A percentile compares a stretch with the other conserved stretches of the same genome.
Conservation (phyloP, 2,113 vertebrate genomes). For the Odobenus rosmarus region DNA sequence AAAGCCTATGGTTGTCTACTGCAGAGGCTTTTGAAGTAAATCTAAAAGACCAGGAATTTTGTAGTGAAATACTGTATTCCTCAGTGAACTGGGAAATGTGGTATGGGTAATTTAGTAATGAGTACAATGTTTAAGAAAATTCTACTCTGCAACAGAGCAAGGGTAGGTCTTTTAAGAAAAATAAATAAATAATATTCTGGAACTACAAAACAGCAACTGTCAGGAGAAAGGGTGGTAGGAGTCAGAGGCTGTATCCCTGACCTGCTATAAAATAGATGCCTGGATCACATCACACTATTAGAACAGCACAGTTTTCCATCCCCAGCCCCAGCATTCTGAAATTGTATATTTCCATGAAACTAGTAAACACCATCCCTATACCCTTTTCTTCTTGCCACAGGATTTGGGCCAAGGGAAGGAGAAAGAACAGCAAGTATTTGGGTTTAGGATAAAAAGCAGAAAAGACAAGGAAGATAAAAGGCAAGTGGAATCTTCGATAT, state of each 20-base stretch:
- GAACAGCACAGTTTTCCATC: neutral
- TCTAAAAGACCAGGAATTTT: neutral
- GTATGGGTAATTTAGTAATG: neutral
- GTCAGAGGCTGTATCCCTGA: neutral
- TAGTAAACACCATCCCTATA: neutral
- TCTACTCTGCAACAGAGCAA: neutral
- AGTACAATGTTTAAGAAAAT: neutral
- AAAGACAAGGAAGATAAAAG: neutral
- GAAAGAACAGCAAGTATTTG: neutral
- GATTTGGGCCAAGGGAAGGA: neutral
- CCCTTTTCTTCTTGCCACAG: neutral
- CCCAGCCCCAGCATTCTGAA: neutral
- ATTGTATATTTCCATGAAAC: neutral
- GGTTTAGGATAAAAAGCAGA: neutral
- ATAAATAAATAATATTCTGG: neutral
- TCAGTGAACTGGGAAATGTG: neutral
- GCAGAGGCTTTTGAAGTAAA: neutral
- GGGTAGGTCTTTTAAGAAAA: neutral
- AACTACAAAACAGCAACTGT: neutral
- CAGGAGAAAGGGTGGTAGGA: neutral
- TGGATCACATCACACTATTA: neutral
- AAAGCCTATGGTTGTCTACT: neutral
- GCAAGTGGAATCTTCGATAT: neutral
- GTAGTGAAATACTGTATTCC: neutral
- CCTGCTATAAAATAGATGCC: neutral